Conservation (phyloP, 2,797 vertebrate genomes). For the Premnoplex brunnescens region DNA sequence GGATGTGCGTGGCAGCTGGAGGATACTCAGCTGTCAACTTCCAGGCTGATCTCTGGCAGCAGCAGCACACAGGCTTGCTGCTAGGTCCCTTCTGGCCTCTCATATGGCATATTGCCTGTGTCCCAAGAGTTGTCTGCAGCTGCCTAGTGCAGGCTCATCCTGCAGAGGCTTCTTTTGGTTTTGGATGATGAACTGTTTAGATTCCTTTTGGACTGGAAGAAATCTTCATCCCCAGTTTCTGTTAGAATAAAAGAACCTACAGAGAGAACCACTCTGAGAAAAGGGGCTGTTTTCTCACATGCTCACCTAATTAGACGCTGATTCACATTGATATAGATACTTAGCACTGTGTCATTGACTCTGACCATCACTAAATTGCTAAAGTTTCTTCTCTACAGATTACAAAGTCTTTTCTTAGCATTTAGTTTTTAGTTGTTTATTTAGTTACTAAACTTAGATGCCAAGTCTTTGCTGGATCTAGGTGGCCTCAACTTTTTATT, state of each 20-base stretch:
- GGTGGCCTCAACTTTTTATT: neutral
- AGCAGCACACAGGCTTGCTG: neutral
- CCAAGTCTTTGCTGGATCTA: neutral
- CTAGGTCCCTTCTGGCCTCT: neutral
- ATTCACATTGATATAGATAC: neutral
- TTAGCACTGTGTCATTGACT: neutral
- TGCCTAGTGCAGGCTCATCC: neutral
- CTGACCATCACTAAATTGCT: neutral
- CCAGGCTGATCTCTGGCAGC: neutral
- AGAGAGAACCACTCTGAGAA: neutral
- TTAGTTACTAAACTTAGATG: neutral
- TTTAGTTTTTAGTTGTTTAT: neutral
- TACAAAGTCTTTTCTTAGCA: neutral
- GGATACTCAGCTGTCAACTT: neutral
- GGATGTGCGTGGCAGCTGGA: slow-evolving; percentile 12
- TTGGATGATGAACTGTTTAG: neutral
- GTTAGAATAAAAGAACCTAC: neutral
- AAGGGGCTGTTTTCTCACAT: neutral
- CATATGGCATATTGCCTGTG: rapidly evolving
- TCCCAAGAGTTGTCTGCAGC: neutral
- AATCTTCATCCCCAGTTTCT: neutral
- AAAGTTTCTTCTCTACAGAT: neutral
- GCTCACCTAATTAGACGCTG: neutral
- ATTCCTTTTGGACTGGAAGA: neutral
- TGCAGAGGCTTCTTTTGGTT: neutral